Percentiles rank a stretch among this genome's conserved stretches.
These are phyloP conservation scores for Zaprionus gabonicus DNA, from an alignment of 1,140 invertebrate genomes.

Conservation along the genomic window DNA sequence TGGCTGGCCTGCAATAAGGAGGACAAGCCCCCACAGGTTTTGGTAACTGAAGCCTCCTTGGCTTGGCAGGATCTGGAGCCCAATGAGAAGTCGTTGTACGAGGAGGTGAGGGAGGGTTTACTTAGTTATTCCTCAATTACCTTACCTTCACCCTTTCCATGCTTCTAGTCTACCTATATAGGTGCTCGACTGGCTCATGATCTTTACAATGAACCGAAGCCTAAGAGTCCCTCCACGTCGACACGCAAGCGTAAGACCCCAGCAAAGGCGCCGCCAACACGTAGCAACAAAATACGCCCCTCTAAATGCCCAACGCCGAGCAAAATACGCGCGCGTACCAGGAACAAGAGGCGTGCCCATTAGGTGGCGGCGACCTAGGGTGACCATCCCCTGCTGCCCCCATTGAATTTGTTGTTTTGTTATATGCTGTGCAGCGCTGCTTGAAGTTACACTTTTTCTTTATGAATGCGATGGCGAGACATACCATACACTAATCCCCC, in stretches of 20 bases:
- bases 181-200: constrained; percentile 13
- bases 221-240: background rate
- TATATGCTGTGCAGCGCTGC: too few species aligned
- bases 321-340: background rate
- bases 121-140: background rate
- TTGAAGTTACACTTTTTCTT: too few species aligned
- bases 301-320: background rate
- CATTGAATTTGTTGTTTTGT: too few species aligned
- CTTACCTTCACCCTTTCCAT: background rate
- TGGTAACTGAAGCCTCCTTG: background rate
- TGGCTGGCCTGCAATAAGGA: background rate
- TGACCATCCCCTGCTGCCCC: background rate
- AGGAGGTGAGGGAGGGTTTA: background rate
- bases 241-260: background rate
- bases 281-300: background rate
- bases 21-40: background rate
- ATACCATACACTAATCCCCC: background rate
- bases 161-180: constrained; percentile 10
- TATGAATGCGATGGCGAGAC: too few species aligned
- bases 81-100: background rate
- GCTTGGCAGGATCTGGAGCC: constrained; percentile 2
- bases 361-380: background rate
- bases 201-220: background rate
- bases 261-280: background rate
- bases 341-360: background rate